Conservation (phyloP, 2,888 invertebrate species). For the Argyresthia goedartella region DNA sequence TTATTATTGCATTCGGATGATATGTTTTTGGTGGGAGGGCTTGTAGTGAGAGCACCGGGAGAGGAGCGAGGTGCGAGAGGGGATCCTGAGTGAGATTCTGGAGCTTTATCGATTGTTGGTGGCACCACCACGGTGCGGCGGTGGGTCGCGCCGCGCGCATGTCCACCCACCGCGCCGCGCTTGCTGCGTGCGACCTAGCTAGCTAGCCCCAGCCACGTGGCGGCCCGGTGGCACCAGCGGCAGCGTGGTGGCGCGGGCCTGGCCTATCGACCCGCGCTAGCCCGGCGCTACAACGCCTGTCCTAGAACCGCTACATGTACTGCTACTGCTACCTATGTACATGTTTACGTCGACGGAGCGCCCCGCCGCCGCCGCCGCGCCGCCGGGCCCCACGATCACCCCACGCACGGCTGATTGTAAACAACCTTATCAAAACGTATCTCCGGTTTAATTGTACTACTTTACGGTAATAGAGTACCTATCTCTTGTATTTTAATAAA, state of each 20-base stretch:
- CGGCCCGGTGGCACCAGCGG: slow-evolving; percentile 5
- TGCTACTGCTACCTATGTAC: not conserved
- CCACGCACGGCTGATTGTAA: not conserved
- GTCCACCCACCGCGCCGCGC: no score
- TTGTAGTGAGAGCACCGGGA: slow-evolving; percentile 1
- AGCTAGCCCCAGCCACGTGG: no score
- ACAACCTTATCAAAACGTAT: no score
- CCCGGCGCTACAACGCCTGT: no score
- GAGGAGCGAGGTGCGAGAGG: slow-evolving; percentile 30
- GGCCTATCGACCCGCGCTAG: slow-evolving; percentile 2
- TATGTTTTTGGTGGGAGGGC: slow-evolving; percentile 42
- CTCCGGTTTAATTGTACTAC: no score
- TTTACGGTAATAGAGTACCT: no score
- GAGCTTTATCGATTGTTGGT: slow-evolving; percentile 59
- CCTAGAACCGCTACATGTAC: slow-evolving; percentile 1
- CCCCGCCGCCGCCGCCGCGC: not conserved
- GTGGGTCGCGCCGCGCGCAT: slow-evolving; percentile 34
- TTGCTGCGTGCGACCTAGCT: no score
- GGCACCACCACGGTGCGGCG: slow-evolving; percentile 47
- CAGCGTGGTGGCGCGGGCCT: not conserved
- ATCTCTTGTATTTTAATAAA: no score
- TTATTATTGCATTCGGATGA: slow-evolving; percentile 58
- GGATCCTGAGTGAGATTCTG: slow-evolving; percentile 46
- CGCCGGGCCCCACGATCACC: no score
- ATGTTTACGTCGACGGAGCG: no score